A percentile compares a stretch with the other conserved stretches of the same genome.
Evolutionary conservation across 2,113 vertebrate genomes (phyloP).

Genomic region (Paratilapia polleni): DNA sequence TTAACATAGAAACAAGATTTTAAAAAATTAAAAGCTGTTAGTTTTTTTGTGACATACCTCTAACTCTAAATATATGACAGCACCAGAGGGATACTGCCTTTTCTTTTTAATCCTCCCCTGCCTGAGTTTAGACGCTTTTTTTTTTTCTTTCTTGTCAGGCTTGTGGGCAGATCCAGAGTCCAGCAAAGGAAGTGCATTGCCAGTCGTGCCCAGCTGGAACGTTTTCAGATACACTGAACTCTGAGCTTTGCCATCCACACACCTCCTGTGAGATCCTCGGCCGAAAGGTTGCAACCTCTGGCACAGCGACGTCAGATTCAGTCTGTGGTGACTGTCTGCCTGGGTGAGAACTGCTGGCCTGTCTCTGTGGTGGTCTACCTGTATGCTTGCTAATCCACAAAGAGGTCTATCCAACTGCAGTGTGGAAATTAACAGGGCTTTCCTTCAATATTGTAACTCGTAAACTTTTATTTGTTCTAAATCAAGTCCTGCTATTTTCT

Average conservation of each 20-base stretch:
- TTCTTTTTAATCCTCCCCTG: neutral
- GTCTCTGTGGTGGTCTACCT: neutral
- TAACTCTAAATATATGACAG: neutral
- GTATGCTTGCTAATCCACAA: neutral
- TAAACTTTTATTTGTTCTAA: constrained; percentile 27
- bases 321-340: constrained; percentile 86
- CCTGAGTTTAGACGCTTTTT: neutral
- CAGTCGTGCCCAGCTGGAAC: constrained; percentile 81
- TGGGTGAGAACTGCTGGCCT: constrained; percentile 76
- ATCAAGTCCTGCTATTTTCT: constrained; percentile 12
- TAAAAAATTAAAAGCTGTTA: neutral
- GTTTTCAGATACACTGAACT: constrained; percentile 82
- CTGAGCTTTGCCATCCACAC: constrained; percentile 80
- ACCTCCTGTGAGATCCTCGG: constrained; percentile 76
- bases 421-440: neutral
- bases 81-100: neutral
- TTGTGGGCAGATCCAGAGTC: constrained; percentile 67
- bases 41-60: neutral
- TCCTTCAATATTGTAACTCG: neutral
- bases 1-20: neutral
- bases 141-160: constrained; percentile 57
- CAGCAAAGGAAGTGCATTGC: constrained; percentile 75
- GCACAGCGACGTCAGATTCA: constrained; percentile 74
- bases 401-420: neutral
- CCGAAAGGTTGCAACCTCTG: constrained; percentile 71